Conservation (phyloP, 2,888 invertebrate genomes). For the Buathra laborator region DNA sequence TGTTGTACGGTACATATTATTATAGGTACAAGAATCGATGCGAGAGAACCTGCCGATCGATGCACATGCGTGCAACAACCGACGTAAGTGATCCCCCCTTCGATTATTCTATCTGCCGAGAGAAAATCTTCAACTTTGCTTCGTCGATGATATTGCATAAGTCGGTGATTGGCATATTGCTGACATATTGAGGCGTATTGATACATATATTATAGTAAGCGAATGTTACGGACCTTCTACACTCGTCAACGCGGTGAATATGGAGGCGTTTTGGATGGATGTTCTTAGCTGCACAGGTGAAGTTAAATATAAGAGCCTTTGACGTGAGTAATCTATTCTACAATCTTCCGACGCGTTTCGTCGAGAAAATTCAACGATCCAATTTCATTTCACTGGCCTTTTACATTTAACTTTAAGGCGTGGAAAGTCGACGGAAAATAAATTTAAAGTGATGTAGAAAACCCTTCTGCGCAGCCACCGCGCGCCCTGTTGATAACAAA, state of each 20-base stretch:
- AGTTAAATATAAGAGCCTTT: background rate
- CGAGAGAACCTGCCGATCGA: constrained; percentile 65
- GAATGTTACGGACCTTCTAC: constrained; percentile 22
- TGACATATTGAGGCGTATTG: constrained; percentile 66
- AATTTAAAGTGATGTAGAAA: too few relatives aligned
- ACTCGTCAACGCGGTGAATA: constrained; percentile 37
- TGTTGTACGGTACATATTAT: constrained; percentile 45
- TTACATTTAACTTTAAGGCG: background rate
- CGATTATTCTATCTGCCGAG: constrained; percentile 47
- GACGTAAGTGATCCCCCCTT: constrained; percentile 57
- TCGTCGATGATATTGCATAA: constrained; percentile 61
- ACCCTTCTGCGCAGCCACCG: too few relatives aligned
- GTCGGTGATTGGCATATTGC: constrained; percentile 66
- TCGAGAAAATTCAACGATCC: background rate
- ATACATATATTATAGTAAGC: constrained; percentile 58
- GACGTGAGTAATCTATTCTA: background rate
- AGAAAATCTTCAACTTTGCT: constrained; percentile 42
- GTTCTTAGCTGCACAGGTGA: constrained; percentile 25
- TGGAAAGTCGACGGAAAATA: too few relatives aligned
- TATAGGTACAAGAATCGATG: constrained; percentile 39
- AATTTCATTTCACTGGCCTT: background rate
- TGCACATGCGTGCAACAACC: constrained; percentile 54
- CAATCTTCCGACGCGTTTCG: background rate
- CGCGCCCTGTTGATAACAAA: too few relatives aligned
- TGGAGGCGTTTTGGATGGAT: constrained; percentile 1